phyloP scores from a whole-genome alignment of 2,888 invertebrate species.

The Oegoconia quadripuncta region DNA sequence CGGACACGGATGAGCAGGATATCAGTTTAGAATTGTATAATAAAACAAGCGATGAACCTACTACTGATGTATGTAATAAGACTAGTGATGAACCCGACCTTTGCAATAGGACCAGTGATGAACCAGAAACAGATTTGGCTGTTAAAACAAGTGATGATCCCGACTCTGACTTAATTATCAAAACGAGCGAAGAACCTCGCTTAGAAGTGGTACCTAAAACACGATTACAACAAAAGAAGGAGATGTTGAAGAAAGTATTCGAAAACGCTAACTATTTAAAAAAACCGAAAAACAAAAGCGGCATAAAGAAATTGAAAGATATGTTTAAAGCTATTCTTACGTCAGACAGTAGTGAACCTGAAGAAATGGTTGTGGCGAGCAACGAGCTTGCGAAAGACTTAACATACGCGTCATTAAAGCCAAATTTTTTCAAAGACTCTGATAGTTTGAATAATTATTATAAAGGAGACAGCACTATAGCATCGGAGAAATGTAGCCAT shows the following conservation, averaged over 20 bases:
- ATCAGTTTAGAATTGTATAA: slow-evolving; percentile 14
- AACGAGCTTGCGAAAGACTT: slow-evolving; percentile 39
- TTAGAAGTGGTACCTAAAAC: not conserved
- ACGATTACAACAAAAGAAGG: slow-evolving; percentile 38
- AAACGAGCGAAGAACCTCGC: not conserved
- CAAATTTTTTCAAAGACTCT: slow-evolving; percentile 37
- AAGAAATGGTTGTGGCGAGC: slow-evolving; percentile 26
- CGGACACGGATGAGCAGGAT: slow-evolving; percentile 27
- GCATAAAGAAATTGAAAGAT: slow-evolving; percentile 36
- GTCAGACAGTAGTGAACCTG: slow-evolving; percentile 45
- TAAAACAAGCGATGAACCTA: not conserved
- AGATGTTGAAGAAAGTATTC: slow-evolving; percentile 44
- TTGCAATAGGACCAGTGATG: not conserved
- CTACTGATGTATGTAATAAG: not conserved
- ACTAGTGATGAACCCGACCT: not conserved
- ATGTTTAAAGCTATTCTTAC: slow-evolving; percentile 48
- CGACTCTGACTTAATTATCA: not conserved
- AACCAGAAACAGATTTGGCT: not conserved
- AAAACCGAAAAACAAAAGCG: slow-evolving; percentile 35
- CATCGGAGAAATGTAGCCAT: slow-evolving; percentile 23
- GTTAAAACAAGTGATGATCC: slow-evolving; percentile 1
- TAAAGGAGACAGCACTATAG: slow-evolving; percentile 26
- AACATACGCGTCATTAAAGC: slow-evolving; percentile 38
- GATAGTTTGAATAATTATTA: slow-evolving; percentile 49
- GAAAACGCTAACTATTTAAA: slow-evolving; percentile 34